These are phyloP conservation scores for Hyppa rectilinea DNA, from an alignment of 2,888 invertebrate genomes.

Conservation along the genomic window DNA sequence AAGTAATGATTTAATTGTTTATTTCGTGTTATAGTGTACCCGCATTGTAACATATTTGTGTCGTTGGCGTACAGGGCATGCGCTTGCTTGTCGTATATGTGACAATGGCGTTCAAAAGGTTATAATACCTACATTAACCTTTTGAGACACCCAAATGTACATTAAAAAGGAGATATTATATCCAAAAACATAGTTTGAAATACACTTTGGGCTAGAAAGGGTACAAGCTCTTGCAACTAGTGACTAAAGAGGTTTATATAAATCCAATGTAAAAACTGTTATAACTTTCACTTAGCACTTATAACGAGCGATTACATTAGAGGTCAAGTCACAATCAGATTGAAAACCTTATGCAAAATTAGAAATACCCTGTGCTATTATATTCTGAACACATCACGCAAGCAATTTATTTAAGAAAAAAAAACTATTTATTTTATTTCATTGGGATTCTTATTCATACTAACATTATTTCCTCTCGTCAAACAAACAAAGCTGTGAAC, in stretches of 20 bases:
- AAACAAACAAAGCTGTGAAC: slow-evolving; percentile 9
- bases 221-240: not conserved
- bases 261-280: slow-evolving; percentile 6
- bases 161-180: too few species aligned
- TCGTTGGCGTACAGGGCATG: too few species aligned
- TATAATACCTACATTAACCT: too few species aligned
- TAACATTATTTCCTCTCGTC: not conserved
- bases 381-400: slow-evolving; percentile 8
- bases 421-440: too few species aligned
- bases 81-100: too few species aligned
- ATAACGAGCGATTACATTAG: not conserved
- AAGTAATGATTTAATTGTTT: too few species aligned
- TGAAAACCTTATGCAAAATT: not conserved
- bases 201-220: slow-evolving; percentile 8
- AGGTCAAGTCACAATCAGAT: slow-evolving; percentile 17
- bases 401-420: not conserved
- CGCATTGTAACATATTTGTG: too few species aligned
- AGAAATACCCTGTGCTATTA: not conserved
- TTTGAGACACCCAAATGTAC: not conserved
- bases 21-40: too few species aligned
- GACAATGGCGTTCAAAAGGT: too few species aligned
- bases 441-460: too few species aligned
- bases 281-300: slow-evolving; percentile 24
- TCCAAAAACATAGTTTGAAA: not conserved
- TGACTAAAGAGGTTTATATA: not conserved